A percentile compares a stretch with the other conserved stretches of the same genome.
Evolutionary conservation across 2,113 vertebrate genomes (phyloP).

Genomic region (Eupsittula cactorum): DNA sequence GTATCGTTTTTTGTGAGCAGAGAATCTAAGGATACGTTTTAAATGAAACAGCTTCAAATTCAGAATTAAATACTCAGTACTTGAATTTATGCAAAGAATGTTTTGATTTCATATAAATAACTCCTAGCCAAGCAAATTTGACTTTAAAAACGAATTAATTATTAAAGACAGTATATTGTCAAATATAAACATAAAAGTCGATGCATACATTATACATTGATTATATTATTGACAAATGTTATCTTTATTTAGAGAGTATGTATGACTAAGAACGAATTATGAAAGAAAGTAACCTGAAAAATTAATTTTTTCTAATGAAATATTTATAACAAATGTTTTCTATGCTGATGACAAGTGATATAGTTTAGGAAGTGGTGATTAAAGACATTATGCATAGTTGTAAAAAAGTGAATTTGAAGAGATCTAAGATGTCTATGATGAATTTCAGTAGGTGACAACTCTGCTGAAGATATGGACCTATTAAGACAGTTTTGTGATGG

Average conservation of each 20-base stretch:
- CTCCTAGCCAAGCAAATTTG: neutral
- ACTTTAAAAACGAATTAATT: neutral
- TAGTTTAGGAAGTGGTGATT: neutral
- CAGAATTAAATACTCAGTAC: neutral
- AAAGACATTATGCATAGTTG: neutral
- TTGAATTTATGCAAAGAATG: neutral
- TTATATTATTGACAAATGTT: neutral
- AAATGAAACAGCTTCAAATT: neutral
- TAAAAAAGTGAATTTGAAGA: neutral
- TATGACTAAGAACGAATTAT: neutral
- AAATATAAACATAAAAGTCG: neutral
- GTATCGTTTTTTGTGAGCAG: neutral
- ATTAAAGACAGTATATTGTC: neutral
- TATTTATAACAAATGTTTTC: neutral
- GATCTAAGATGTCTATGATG: rapidly evolving
- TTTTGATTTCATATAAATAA: neutral
- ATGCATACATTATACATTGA: neutral
- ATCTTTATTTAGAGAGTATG: neutral
- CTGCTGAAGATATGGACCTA: neutral
- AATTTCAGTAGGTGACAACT: neutral
- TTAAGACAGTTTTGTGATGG: rapidly evolving
- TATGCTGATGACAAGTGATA: neutral
- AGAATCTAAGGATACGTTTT: neutral
- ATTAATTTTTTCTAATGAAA: neutral
- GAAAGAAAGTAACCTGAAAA: neutral